Evolutionary conservation across 2,797 vertebrate species (phyloP).

Genomic region (Myotis vivesi): DNA sequence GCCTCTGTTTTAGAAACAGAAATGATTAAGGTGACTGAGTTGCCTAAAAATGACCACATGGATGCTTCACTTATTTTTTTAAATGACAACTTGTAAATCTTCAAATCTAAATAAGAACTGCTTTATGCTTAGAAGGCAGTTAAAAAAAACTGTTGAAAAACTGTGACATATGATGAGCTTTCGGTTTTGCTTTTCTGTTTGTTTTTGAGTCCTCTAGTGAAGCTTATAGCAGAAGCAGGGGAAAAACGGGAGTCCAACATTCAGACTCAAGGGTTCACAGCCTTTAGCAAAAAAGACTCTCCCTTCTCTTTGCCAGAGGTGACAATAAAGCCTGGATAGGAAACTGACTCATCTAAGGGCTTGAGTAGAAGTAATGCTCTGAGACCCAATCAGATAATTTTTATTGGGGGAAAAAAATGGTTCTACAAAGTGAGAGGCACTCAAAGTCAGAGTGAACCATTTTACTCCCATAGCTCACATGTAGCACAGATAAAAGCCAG

Average conservation of each 20-base stretch:
- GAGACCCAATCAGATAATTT: constrained; percentile 10
- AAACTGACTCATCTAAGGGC: background rate
- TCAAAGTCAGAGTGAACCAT: constrained; percentile 17
- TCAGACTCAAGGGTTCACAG: background rate
- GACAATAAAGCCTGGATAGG: background rate
- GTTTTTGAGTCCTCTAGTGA: background rate
- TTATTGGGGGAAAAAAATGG: background rate
- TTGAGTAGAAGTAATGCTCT: background rate
- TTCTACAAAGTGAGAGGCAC: background rate
- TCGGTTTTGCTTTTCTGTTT: background rate
- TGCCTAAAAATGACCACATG: background rate
- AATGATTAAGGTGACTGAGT: background rate
- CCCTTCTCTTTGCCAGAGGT: background rate
- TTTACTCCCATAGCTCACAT: constrained; percentile 1
- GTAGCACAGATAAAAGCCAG: background rate
- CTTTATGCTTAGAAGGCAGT: background rate
- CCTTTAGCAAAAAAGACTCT: background rate
- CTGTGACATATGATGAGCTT: background rate
- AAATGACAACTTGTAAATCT: constrained; percentile 26
- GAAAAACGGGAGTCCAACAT: background rate
- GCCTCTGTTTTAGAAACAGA: constrained; percentile 23
- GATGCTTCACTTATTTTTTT: background rate
- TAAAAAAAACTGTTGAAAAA: constrained; percentile 6
- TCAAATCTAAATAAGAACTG: constrained; percentile 11
- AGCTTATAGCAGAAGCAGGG: background rate